Conservation (phyloP, 2,888 invertebrate genomes). For the Acleris literana region DNA sequence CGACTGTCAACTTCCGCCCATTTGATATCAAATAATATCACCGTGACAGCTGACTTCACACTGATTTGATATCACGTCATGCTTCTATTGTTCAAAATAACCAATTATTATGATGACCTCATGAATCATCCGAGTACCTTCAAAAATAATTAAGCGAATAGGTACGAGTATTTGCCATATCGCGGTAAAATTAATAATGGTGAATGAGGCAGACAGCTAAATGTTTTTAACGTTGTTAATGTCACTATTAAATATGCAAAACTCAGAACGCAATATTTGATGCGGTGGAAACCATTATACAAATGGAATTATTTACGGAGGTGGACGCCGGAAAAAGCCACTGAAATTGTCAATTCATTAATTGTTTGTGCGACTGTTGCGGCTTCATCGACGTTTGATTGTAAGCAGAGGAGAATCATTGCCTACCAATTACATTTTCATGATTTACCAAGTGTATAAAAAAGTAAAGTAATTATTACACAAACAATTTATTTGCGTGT, state of each 20-base stretch:
- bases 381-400: constrained; percentile 66
- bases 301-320: constrained; percentile 78
- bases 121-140: constrained; percentile 13
- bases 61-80: constrained; percentile 45
- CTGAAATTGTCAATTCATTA: constrained; percentile 73
- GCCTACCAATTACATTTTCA: constrained; percentile 39
- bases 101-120: constrained; percentile 3
- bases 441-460: neutral
- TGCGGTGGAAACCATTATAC: constrained; percentile 76
- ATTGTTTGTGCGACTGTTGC: constrained; percentile 70
- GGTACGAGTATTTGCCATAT: neutral
- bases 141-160: constrained; percentile 8
- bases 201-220: constrained; percentile 23
- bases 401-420: constrained; percentile 52
- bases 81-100: constrained; percentile 25
- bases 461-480: neutral
- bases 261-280: constrained; percentile 77
- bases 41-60: constrained; percentile 58
- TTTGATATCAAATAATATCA: constrained; percentile 59
- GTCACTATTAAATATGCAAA: constrained; percentile 77
- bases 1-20: constrained; percentile 68
- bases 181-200: constrained; percentile 16
- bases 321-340: constrained; percentile 74
- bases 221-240: constrained; percentile 68
- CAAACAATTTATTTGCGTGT: no score